These are phyloP conservation scores for Pollachius pollachius DNA, from an alignment of 2,113 vertebrate genomes.

Conservation along the genomic window DNA sequence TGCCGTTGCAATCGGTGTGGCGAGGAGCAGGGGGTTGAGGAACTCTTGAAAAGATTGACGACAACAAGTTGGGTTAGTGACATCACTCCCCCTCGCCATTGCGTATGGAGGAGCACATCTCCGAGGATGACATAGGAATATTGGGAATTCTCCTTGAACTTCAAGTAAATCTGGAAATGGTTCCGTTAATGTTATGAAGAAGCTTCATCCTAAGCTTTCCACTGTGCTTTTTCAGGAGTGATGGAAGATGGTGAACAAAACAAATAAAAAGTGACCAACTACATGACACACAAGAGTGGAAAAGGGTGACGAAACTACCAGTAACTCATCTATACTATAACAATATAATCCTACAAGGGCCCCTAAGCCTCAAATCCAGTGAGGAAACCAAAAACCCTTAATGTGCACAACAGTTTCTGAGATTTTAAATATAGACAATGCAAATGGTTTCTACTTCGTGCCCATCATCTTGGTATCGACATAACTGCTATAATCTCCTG, in stretches of 20 bases:
- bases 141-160: constrained; percentile 21
- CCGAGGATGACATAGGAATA: constrained; percentile 59
- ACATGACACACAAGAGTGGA: neutral
- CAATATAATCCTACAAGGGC: too few relatives aligned
- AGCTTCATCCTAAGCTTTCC: constrained; percentile 52
- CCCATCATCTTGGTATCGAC: too few relatives aligned
- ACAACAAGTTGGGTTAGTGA: constrained; percentile 87
- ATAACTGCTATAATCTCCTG: too few relatives aligned
- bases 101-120: constrained; percentile 90
- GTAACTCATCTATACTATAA: too few relatives aligned
- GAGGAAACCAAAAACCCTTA: too few relatives aligned
- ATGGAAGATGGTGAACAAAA: constrained; percentile 13
- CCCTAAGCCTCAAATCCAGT: too few relatives aligned
- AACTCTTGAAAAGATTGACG: constrained; percentile 95
- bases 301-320: neutral
- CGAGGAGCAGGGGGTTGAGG: constrained; percentile 74
- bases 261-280: neutral
- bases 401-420: too few relatives aligned
- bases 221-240: constrained; percentile 76
- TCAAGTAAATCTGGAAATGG: neutral
- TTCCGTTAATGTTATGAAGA: neutral
- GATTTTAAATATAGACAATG: too few relatives aligned
- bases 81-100: constrained; percentile 68
- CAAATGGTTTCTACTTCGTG: too few relatives aligned
- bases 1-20: constrained; percentile 83